Base-by-base conservation (phyloP, 2,797 vertebrate species). In the Lepilemur ruficaudatus region DNA sequence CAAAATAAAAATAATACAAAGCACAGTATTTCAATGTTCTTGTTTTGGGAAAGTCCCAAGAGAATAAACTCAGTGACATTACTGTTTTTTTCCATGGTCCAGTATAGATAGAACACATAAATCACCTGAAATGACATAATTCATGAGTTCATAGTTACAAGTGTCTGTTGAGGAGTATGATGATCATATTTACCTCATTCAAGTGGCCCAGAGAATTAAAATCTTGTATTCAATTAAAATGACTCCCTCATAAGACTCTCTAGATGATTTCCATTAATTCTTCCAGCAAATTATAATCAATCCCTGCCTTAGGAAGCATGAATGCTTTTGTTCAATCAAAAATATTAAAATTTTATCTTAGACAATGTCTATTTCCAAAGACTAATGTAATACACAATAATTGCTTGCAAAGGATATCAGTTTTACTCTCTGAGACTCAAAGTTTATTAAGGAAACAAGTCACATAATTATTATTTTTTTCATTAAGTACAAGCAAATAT, bases 1-100 rank as follows among this genome's bases (percentile, higher is more conserved):
- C 85, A 96, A 57, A 91, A 15, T 15, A 92, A 67, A 75, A 97
- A 95, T 48, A 93, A 57, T 6, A 59, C n/a, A 59, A 95, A 96
- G 65, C 92, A 96, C 1, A 95, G 12, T 11, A 70, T 23, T 82
- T 95, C 96, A 30, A 57, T 93, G 6, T 76, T 86, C 59, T 73
- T 75, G 23, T 78, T 87, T 52, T 48, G n/a, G 30, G 86, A 95
- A 43, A 95, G 82, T 81, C 91, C 93, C 81, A 96, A 48, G 28
- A 95, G 69, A 43, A 95, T 87, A 43, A 96, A 93, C 1, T 72
- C 46, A 20, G 93, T 96, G 35, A 57, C 2, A 20, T 57, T 89
- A 32, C 32, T 75, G 12, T 25, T 38, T 30, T 43, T 91, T 30
- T n/a, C 87, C 73, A 86, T 92, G 32, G 3, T 55, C 32, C 48